Evolutionary conservation across 2,113 vertebrate genomes (phyloP), one percentile per base, ranked within the genome.

Genomic region (Onychostruthus taczanowskii): DNA sequence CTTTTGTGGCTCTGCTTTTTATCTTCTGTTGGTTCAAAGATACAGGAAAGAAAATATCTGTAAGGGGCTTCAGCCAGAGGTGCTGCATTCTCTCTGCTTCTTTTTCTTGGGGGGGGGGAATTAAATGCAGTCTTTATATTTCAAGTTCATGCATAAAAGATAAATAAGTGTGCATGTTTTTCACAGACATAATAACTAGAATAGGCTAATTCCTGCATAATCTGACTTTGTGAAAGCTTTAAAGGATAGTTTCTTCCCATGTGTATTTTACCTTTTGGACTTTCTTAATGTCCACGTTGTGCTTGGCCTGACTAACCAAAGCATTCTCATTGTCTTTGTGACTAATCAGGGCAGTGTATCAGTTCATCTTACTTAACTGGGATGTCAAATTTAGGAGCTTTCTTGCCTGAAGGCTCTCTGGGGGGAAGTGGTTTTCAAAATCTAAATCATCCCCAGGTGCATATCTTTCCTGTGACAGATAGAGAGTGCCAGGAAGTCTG

Each of bases 401-500:
- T 73, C 33, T 80, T 83, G 63, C 90, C 72, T 88, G 50, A 90
- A 69, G 76, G 76, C 67, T 88, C 55, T 96, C 79, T 77, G 46
- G 50, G 59, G 83, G 16, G 20, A 83, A 80, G 59, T 88, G 62
- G 37, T 81, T 96, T 94, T 95, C 85, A 83, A 90, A 93, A 82
- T 69, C 37, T 86, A 90, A 92, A 80, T 95, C 67, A 83, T 90
- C 72, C 88, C 63, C 88, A 93, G 88, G 81, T 95, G 62, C 23
- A 0, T 94, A 46, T 89, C 72, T 93, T 92, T 92, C 59, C 68
- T 74, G 16, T 90, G 79, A 74, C 81, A 87, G 78, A 87, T 8
- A 70, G 59, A 88, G 73, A 84, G 79, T 90, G 94, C 92, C 90
- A 94, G 85, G 61, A 91, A 81, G 59, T 92, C 79, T 95, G 95